Conservation (phyloP, 2,888 invertebrate species). For the Leptura quadrifasciata region DNA sequence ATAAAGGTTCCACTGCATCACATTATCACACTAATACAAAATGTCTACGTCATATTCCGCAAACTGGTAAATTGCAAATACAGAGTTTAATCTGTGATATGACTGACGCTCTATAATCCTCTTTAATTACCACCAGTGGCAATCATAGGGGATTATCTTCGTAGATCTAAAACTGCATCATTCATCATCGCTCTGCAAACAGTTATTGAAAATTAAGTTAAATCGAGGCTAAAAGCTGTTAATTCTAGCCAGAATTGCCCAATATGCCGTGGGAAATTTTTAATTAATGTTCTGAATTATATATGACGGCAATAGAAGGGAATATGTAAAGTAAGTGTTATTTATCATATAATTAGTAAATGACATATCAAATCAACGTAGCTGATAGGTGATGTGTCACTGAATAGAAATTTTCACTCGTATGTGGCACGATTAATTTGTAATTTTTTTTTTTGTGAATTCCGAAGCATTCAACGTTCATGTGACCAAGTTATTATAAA, state of each 20-base stretch:
- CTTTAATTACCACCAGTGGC: slow-evolving; percentile 37
- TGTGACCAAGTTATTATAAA: too few relatives aligned
- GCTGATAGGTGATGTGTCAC: too few relatives aligned
- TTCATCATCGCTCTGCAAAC: slow-evolving; percentile 29
- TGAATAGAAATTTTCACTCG: too few relatives aligned
- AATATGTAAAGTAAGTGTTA: neutral
- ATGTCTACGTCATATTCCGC: neutral
- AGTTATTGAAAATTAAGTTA: slow-evolving; percentile 34
- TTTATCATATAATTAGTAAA: too few relatives aligned
- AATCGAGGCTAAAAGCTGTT: slow-evolving; percentile 15
- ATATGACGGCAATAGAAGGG: neutral
- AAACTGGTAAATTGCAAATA: slow-evolving; percentile 13
- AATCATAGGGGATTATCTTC: slow-evolving; percentile 45
- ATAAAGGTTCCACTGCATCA: neutral
- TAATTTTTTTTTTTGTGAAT: too few relatives aligned
- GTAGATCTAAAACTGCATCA: slow-evolving; percentile 22
- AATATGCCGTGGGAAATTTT: slow-evolving; percentile 4
- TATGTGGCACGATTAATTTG: too few relatives aligned
- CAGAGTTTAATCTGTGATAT: slow-evolving; percentile 2
- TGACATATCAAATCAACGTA: too few relatives aligned
- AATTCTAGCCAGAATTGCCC: neutral
- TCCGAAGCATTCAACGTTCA: too few relatives aligned
- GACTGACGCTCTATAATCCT: slow-evolving; percentile 31
- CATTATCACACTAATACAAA: neutral
- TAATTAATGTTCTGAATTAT: neutral